Percentiles rank a stretch among this genome's conserved stretches.
Conservation (phyloP, 2,797 vertebrate genomes). For the Myotis daubentonii region DNA sequence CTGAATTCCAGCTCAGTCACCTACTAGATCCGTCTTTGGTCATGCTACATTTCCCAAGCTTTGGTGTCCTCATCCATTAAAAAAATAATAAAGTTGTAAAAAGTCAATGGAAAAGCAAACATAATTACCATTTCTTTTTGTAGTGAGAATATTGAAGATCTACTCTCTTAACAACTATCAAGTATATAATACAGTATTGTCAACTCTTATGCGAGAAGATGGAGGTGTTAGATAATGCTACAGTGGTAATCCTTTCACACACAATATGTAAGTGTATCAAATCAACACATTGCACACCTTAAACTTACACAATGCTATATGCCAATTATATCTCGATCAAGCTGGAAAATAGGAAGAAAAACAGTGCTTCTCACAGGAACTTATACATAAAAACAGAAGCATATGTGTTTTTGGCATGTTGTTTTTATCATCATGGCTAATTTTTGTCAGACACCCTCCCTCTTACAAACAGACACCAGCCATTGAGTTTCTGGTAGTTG, state of each 20-base stretch:
- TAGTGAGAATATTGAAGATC: not conserved
- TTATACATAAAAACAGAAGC: not conserved
- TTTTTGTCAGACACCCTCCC: not conserved
- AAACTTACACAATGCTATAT: not conserved
- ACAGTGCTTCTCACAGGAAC: not conserved
- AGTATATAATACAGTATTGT: too few species aligned
- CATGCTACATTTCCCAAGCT: not conserved
- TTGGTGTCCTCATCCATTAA: not conserved
- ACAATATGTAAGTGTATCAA: not conserved
- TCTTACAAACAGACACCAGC: accelerated
- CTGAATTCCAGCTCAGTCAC: not conserved
- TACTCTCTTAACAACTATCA: not conserved
- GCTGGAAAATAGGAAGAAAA: not conserved
- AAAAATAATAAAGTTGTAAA: not conserved
- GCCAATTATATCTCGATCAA: not conserved
- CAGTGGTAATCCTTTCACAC: not conserved
- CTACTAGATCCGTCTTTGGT: not conserved
- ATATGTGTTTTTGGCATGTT: not conserved
- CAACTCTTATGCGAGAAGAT: not conserved
- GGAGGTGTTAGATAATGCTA: too few species aligned
- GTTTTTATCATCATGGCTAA: not conserved
- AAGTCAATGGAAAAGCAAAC: not conserved
- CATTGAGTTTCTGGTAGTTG: not conserved
- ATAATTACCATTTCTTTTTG: not conserved
- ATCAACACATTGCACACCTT: too few species aligned